phyloP scores from a whole-genome alignment of 2,888 invertebrate species.

The Coleophora deauratella region DNA sequence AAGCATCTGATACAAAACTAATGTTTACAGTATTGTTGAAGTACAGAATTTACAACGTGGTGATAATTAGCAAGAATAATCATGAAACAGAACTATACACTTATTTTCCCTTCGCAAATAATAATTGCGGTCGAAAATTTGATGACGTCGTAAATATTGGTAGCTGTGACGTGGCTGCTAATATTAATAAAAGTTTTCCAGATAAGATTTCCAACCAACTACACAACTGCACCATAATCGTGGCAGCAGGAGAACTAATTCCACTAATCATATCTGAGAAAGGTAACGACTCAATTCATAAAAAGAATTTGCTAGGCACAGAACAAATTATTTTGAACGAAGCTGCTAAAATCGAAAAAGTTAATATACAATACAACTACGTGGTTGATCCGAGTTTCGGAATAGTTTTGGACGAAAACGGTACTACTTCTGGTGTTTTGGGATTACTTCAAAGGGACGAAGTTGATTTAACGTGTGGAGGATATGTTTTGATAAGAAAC shows the following conservation, averaged over 20 bases:
- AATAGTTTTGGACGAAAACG: not conserved
- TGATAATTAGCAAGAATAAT: not conserved
- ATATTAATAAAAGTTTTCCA: conserved; percentile 2
- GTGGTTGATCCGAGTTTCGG: not conserved
- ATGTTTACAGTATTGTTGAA: conserved; percentile 1
- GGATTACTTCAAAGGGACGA: conserved; percentile 2
- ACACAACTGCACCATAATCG: conserved; percentile 9
- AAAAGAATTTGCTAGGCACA: not conserved
- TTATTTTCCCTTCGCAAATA: conserved; percentile 14
- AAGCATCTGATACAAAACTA: not conserved
- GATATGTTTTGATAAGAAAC: conserved; percentile 8
- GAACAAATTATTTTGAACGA: conserved; percentile 5
- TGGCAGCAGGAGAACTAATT: conserved; percentile 7
- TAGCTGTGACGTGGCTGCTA: conserved; percentile 6
- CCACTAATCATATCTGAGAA: conserved; percentile 4
- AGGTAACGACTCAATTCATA: not conserved
- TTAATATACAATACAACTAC: conserved; percentile 1
- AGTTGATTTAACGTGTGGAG: conserved; percentile 12
- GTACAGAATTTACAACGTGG: conserved; percentile 3
- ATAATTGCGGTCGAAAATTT: conserved; percentile 12
- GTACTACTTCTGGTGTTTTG: conserved; percentile 9
- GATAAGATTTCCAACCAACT: conserved; percentile 5
- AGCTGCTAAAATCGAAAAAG: not conserved
- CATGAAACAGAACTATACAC: conserved; percentile 4
- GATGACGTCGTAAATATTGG: conserved; percentile 6